A percentile compares a stretch with the other conserved stretches of the same genome.
Evolutionary conservation across 2,797 vertebrate genomes (phyloP).

Genomic region (Ataeniobius toweri): DNA sequence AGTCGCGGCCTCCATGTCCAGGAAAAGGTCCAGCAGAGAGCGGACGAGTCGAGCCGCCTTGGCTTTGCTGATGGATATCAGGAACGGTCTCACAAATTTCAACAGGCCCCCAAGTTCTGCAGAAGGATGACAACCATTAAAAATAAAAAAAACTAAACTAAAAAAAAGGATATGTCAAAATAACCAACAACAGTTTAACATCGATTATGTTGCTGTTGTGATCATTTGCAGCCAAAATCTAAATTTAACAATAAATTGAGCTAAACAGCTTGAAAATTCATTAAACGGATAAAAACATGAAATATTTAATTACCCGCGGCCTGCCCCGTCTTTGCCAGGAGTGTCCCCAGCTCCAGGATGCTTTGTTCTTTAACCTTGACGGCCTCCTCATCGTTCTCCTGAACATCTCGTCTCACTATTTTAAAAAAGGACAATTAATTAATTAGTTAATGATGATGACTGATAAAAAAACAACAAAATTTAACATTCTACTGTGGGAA

Average conservation of each 20-base stretch:
- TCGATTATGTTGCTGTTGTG: neutral
- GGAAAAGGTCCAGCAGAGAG: constrained; percentile 94
- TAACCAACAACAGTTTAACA: no score
- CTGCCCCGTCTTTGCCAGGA: constrained; percentile 96
- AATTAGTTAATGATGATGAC: neutral
- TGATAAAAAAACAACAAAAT: neutral
- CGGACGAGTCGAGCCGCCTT: constrained; percentile 96
- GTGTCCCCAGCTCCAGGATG: constrained; percentile 94
- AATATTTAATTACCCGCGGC: constrained; percentile 85
- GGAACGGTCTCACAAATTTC: constrained; percentile 96
- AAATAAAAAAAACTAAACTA: no score
- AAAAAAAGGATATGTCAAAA: no score
- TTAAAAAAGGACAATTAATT: constrained; percentile 12
- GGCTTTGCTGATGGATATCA: constrained; percentile 99
- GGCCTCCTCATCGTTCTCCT: constrained; percentile 95
- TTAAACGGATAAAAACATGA: neutral
- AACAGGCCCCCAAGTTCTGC: constrained; percentile 96
- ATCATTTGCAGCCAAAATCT: neutral
- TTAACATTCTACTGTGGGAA: neutral
- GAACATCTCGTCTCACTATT: constrained; percentile 95
- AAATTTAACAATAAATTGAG: neutral
- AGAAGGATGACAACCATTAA: neutral
- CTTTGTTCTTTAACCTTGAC: constrained; percentile 99
- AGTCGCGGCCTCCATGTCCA: constrained; percentile 99
- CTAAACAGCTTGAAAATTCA: neutral